Conservation (phyloP, 2,113 vertebrate genomes). For the Ochotona princeps region DNA sequence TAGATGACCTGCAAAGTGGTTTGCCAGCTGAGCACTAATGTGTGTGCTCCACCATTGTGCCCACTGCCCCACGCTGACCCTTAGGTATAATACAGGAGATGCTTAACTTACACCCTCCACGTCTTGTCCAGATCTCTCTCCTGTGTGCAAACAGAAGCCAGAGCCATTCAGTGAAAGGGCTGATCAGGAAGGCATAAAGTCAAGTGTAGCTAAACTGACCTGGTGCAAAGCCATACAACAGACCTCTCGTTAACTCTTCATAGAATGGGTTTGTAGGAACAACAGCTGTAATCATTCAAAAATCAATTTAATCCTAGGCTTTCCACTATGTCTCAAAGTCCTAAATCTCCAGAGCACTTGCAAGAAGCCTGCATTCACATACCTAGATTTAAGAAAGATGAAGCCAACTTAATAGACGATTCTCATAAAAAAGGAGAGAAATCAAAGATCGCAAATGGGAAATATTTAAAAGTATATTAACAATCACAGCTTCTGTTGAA, state of each 20-base stretch:
- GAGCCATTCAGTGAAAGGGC: not conserved
- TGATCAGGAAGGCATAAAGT: not conserved
- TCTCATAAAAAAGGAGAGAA: not conserved
- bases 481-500: not conserved
- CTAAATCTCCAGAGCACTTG: not conserved
- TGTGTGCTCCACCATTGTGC: not conserved
- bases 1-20: not conserved
- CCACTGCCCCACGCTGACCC: not conserved
- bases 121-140: not conserved
- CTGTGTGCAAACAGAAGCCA: not conserved
- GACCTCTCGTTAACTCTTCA: not conserved
- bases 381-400: not conserved
- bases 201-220: not conserved
- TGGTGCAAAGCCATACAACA: not conserved
- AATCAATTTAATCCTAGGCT: not conserved
- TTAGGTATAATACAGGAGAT: not conserved
- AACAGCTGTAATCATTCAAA: slow-evolving; percentile 9
- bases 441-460: not conserved
- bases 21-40: not conserved
- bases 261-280: not conserved
- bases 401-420: not conserved
- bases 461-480: not conserved
- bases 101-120: not conserved
- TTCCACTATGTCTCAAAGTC: not conserved
- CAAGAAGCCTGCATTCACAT: not conserved